Evolutionary conservation across 2,113 vertebrate species (phyloP), one percentile per base, ranked within the genome.

Genomic region (Heloderma charlesbogerti): DNA sequence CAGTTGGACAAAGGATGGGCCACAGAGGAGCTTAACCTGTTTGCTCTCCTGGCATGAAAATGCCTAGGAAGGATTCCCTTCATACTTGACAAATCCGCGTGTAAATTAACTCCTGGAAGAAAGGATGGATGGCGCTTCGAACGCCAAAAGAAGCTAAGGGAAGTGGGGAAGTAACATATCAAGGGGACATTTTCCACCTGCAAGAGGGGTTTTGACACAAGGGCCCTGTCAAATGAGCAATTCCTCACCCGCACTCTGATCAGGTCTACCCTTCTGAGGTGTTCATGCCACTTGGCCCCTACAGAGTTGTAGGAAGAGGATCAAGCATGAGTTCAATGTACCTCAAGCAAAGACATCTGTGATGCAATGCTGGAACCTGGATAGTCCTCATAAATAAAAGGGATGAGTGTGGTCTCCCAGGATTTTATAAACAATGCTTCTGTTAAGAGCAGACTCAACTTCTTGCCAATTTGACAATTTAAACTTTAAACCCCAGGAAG

Each of bases 1-100:
- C 93, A 93, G 87, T 74, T 10, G n/a, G n/a, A 78, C 37, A 27
- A 79, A 77, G 66, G 66, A 69, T 89, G 89, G 40, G 31, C 85
- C 0, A 0, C 27, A 45, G 16, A 87, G 75, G 6, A 88, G 34
- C 60, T 91, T 91, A 88, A 0, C 1, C 71, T 86, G 45, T 1
- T 91, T 88, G 40, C 54, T 74, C 69, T 84, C 60, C 89, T 57
- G 71, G 51, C 54, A 45, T 0, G 81, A 82, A 45, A 40, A 37
- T 43, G 74, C 54, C 9, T 37, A 92, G 37, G 34, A 60, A 60
- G 54, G 34, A 82, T 82, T n/a, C 8, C 51, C n/a, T 82, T 57
- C 18, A 4, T 31, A 57, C n/a, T 29, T 8, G 10, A 25, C 48
- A 25, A 79, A 79, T 25, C 43, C 77, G 29, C 27, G 25, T 25